Evolutionary conservation across 2,888 invertebrate species (phyloP).

Genomic region (Lasioglossum malachurum): DNA sequence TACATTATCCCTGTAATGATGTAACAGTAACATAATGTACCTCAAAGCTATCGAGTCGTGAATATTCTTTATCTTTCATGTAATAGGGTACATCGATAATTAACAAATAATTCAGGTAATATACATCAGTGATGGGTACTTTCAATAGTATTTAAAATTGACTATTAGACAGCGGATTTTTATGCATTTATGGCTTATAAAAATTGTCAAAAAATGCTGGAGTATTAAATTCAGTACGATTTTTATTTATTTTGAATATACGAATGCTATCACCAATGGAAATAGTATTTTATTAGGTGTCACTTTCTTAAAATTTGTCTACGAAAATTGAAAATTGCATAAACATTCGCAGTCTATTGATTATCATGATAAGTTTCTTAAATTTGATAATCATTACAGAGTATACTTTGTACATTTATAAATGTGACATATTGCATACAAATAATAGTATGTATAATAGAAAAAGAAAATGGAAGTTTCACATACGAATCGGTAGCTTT

Average conservation of each 20-base stretch:
- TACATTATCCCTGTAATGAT: constrained; percentile 54
- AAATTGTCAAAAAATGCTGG: no score
- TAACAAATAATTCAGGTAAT: constrained; percentile 2
- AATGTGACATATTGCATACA: neutral
- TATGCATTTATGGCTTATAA: no score
- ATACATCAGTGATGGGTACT: constrained; percentile 41
- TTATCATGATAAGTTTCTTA: constrained; percentile 12
- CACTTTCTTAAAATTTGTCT: no score
- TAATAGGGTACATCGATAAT: constrained; percentile 14
- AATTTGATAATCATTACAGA: constrained; percentile 10
- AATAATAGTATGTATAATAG: neutral
- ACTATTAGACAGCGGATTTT: neutral
- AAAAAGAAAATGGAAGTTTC: constrained; percentile 1
- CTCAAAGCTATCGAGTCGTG: constrained; percentile 62
- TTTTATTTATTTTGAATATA: no score
- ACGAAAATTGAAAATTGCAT: no score
- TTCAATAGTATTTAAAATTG: constrained; percentile 27
- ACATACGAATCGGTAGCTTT: constrained; percentile 52
- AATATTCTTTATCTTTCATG: constrained; percentile 21
- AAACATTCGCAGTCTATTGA: no score
- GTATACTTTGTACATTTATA: neutral
- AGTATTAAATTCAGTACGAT: no score
- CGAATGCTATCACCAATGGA: no score
- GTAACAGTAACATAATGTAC: constrained; percentile 44
- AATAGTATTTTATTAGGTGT: no score